Percentiles rank a stretch among this genome's conserved stretches.
These are phyloP conservation scores for Microtus agrestis DNA, from an alignment of 2,797 vertebrate species.

Conservation along the genomic window DNA sequence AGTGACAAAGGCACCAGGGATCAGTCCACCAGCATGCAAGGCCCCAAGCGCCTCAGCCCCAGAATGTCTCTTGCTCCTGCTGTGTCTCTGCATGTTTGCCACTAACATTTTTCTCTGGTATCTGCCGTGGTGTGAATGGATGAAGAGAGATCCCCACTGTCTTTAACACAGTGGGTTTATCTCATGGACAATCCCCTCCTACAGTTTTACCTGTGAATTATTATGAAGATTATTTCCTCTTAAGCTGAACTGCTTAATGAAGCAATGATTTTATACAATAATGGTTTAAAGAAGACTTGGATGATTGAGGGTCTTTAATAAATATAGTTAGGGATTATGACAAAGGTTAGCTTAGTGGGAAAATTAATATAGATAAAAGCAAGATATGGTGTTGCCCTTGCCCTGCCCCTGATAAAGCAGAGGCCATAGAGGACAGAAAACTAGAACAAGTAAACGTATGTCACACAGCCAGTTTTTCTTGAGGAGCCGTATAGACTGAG, in stretches of 20 bases:
- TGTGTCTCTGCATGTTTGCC: not conserved
- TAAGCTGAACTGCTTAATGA: not conserved
- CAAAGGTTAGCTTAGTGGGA: not conserved
- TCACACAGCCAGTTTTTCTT: not conserved
- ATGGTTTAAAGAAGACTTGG: not conserved
- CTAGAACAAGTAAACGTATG: not conserved
- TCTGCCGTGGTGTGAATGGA: not conserved
- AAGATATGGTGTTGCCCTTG: not conserved
- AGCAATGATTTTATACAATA: not conserved
- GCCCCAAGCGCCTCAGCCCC: not conserved
- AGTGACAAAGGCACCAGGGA: not conserved
- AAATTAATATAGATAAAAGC: not conserved
- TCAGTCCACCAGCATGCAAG: not conserved
- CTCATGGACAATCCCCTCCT: not conserved
- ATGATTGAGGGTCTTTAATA: not conserved
- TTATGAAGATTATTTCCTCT: not conserved
- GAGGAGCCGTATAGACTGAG: not conserved
- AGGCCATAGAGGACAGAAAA: not conserved
- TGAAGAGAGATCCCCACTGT: not conserved
- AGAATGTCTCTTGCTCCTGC: not conserved
- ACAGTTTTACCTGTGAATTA: not conserved
- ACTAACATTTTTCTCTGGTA: not conserved
- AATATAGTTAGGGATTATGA: not conserved
- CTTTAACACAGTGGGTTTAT: not conserved
- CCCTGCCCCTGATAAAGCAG: not conserved